phyloP scores from a whole-genome alignment of 2,888 invertebrate species.

The Eustalomyia histrio region DNA sequence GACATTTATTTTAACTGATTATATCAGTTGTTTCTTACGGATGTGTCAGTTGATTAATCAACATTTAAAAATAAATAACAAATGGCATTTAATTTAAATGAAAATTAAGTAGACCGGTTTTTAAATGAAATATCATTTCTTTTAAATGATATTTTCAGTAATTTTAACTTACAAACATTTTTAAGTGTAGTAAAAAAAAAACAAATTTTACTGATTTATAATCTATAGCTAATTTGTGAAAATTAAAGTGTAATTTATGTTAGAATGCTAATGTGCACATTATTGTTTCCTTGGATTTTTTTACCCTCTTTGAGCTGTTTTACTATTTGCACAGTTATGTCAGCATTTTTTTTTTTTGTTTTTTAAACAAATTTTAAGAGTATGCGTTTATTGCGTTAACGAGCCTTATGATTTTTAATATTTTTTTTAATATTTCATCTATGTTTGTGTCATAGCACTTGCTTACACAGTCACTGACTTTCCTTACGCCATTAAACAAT shows the following conservation, averaged over 20 bases:
- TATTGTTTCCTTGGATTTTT: conserved; percentile 30
- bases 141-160: too few species aligned
- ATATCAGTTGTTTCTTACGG: too few species aligned
- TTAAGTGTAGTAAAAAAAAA: not conserved
- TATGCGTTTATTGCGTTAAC: conserved; percentile 46
- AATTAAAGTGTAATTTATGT: conserved; percentile 78
- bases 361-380: not conserved
- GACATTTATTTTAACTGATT: too few species aligned
- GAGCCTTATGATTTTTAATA: conserved; percentile 38
- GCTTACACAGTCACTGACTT: conserved; percentile 9
- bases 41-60: too few species aligned
- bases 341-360: conserved; percentile 1
- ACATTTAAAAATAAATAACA: too few species aligned
- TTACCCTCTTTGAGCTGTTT: conserved; percentile 1
- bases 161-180: too few species aligned
- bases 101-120: too few species aligned
- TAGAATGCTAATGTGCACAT: conserved; percentile 66
- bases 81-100: too few species aligned
- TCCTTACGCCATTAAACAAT: conserved; percentile 24
- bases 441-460: conserved; percentile 2
- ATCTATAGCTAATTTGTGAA: conserved; percentile 77
- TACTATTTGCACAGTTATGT: conserved; percentile 31
- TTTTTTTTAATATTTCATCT: conserved; percentile 5
- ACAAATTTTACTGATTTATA: conserved; percentile 73
- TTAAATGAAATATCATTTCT: too few species aligned